phyloP scores from a whole-genome alignment of 2,888 invertebrate species.

The Auanema freiburgensis region DNA sequence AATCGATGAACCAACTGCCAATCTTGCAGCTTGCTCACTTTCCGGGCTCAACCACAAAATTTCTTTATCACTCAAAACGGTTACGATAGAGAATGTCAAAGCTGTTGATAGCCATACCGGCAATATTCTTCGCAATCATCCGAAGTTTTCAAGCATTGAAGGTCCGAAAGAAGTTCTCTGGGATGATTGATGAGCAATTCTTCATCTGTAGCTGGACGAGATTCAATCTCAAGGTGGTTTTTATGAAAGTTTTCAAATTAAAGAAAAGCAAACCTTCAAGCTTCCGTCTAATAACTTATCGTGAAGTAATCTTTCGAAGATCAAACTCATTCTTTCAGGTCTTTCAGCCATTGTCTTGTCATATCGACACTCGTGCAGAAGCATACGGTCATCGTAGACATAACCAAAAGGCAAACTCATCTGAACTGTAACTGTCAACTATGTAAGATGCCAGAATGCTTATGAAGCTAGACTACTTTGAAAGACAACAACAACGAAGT shows the following conservation, averaged over 20 bases:
- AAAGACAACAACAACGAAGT: too few species aligned
- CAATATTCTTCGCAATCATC: slow-evolving; percentile 49
- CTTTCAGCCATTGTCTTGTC: slow-evolving; percentile 48
- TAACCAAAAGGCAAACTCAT: slow-evolving; percentile 35
- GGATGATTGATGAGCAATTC: slow-evolving; percentile 46
- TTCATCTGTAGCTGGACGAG: slow-evolving; percentile 44
- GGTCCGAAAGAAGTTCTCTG: slow-evolving; percentile 31
- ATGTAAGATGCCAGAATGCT: too few species aligned
- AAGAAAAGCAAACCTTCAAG: slow-evolving; percentile 23
- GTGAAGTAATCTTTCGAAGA: slow-evolving; percentile 36
- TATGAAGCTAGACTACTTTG: too few species aligned
- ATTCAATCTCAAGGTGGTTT: slow-evolving; percentile 32
- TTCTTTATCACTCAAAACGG: slow-evolving; percentile 35
- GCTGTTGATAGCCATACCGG: slow-evolving; percentile 16
- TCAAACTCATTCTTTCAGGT: slow-evolving; percentile 47
- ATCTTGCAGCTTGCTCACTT: slow-evolving; percentile 37
- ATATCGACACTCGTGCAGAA: slow-evolving; percentile 46
- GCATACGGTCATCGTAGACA: slow-evolving; percentile 51
- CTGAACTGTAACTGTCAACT: too few species aligned
- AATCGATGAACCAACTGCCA: slow-evolving; percentile 45
- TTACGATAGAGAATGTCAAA: neutral
- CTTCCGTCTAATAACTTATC: slow-evolving; percentile 38
- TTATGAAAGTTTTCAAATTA: neutral
- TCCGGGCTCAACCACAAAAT: slow-evolving; percentile 45
- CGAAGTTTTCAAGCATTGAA: slow-evolving; percentile 26